These are phyloP conservation scores for Camponotus vicinus DNA, from an alignment of 1,140 invertebrate genomes.

Conservation along the genomic window DNA sequence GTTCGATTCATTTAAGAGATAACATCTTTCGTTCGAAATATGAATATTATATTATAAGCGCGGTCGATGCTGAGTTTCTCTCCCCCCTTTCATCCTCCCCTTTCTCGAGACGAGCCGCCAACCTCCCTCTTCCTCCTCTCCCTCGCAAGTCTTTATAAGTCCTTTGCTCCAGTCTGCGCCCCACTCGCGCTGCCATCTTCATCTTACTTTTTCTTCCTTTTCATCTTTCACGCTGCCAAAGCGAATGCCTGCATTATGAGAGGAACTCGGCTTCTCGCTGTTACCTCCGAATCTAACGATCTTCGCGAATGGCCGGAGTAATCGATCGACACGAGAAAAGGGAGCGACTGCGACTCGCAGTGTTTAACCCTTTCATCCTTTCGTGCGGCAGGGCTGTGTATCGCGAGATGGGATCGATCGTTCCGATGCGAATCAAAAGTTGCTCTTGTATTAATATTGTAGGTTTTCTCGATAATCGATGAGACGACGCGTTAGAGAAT, in stretches of 20 bases:
- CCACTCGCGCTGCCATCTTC: conserved; percentile 55
- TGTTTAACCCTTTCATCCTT: conserved; percentile 45
- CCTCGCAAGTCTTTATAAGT: conserved; percentile 55
- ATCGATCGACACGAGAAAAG: conserved; percentile 57
- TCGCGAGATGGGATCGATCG: conserved; percentile 24
- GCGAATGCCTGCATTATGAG: conserved; percentile 72
- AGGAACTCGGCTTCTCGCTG: conserved; percentile 58
- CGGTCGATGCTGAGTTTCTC: conserved; percentile 65
- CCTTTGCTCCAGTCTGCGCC: conserved; percentile 58
- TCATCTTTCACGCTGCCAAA: conserved; percentile 66
- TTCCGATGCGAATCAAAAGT: background rate
- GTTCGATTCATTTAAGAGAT: conserved; percentile 85
- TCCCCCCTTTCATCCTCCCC: conserved; percentile 12
- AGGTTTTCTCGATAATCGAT: background rate
- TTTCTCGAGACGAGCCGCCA: conserved; percentile 26
- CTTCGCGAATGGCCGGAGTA: conserved; percentile 51
- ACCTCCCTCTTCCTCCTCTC: conserved; percentile 16
- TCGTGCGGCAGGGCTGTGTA: background rate
- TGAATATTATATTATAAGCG: conserved; percentile 84
- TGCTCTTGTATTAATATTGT: conserved; percentile 7
- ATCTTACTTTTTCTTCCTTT: conserved; percentile 61
- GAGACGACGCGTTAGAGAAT: background rate
- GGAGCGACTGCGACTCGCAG: conserved; percentile 21
- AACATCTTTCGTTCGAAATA: conserved; percentile 85
- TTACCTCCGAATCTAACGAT: conserved; percentile 56